These are phyloP conservation scores for Lepidurus packardi DNA, from an alignment of 1,140 invertebrate species.

Conservation along the genomic window DNA sequence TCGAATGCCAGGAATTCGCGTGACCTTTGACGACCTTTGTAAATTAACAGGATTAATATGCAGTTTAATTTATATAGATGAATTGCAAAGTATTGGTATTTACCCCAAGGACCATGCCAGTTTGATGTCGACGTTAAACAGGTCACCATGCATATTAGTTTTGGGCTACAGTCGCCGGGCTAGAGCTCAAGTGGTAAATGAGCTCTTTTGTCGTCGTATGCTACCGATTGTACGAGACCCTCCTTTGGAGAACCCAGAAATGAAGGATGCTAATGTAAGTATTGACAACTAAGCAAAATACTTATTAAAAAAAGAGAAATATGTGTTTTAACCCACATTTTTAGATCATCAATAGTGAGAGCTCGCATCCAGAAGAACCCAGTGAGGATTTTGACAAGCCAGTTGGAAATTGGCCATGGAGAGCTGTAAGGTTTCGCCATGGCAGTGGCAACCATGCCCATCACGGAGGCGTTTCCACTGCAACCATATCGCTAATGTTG, in stretches of 20 bases:
- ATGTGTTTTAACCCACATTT: neutral
- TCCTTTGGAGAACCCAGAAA: neutral
- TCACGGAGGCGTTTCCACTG: neutral
- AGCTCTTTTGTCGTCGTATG: conserved; percentile 10
- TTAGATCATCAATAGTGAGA: neutral
- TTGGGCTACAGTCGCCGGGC: neutral
- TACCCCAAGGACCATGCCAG: neutral
- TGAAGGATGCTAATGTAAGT: neutral
- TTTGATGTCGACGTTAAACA: neutral
- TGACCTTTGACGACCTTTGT: neutral
- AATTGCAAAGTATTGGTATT: neutral
- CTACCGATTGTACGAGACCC: neutral
- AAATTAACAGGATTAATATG: neutral
- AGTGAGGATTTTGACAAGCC: conserved; percentile 10
- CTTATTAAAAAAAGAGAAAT: neutral
- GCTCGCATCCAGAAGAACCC: neutral
- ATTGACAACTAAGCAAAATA: neutral
- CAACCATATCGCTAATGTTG: conserved; percentile 1
- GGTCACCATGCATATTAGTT: neutral
- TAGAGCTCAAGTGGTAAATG: neutral
- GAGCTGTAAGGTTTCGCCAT: conserved; percentile 17
- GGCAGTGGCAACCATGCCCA: neutral
- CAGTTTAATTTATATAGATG: neutral
- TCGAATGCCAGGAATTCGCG: neutral
- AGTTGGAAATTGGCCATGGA: conserved; percentile 15